A percentile compares a stretch with the other conserved stretches of the same genome.
Conservation (phyloP, 1,140 invertebrate genomes). For the Drosophila miranda region DNA sequence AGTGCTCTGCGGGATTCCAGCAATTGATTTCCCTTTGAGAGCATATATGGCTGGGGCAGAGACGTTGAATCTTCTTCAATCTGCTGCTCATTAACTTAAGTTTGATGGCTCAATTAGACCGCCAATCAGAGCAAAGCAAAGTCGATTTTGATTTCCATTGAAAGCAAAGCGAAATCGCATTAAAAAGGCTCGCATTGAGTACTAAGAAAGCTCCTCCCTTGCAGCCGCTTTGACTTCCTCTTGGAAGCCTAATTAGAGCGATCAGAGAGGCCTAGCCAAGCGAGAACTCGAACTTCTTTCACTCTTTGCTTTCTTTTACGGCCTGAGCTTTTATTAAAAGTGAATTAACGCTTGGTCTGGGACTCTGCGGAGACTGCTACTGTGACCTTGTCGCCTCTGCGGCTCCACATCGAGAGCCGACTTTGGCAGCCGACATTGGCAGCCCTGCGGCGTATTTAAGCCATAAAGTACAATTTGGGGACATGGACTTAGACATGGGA, state of each 20-base stretch:
- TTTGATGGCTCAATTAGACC: too few relatives aligned
- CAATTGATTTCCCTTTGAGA: too few relatives aligned
- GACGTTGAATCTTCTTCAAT: too few relatives aligned
- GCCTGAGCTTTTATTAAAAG: slow-evolving; percentile 46
- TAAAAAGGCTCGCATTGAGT: not conserved
- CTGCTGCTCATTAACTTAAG: too few relatives aligned
- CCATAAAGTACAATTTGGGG: slow-evolving; percentile 75
- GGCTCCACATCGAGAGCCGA: slow-evolving; percentile 16
- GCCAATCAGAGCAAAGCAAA: too few relatives aligned
- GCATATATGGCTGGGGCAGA: too few relatives aligned
- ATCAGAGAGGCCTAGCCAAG: slow-evolving; percentile 26
- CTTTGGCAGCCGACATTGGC: slow-evolving; percentile 28
- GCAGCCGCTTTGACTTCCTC: too few relatives aligned
- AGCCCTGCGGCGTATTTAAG: slow-evolving; percentile 61
- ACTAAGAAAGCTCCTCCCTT: not conserved
- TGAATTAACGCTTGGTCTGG: slow-evolving; percentile 22
- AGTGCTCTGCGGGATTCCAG: too few relatives aligned
- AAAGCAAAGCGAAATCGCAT: too few relatives aligned
- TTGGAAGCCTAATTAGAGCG: slow-evolving; percentile 15
- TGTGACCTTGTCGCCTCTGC: slow-evolving; percentile 29
- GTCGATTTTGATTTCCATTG: too few relatives aligned
- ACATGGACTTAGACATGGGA: slow-evolving; percentile 12
- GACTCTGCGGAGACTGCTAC: not conserved
- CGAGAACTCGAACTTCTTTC: slow-evolving; percentile 18
- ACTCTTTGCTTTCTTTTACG: slow-evolving; percentile 20